These are phyloP conservation scores for Gymnoscopelus microlampas DNA, from an alignment of 2,797 vertebrate genomes.

Conservation along the genomic window DNA sequence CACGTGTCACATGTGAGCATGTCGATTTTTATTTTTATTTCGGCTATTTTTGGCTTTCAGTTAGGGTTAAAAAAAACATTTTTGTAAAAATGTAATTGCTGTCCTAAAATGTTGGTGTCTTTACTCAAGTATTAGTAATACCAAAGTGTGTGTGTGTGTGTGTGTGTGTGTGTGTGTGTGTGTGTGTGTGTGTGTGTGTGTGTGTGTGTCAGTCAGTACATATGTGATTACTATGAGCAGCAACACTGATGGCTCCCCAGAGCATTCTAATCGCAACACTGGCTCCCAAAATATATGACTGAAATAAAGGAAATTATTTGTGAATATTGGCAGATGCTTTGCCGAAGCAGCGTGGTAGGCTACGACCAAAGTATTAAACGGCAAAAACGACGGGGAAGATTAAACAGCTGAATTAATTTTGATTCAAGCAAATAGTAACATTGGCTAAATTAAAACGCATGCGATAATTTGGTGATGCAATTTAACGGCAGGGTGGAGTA, in stretches of 20 bases:
- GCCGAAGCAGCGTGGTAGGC: constrained; percentile 20
- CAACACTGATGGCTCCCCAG: constrained; percentile 20
- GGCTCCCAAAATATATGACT: constrained; percentile 9
- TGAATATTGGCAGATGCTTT: constrained; percentile 47
- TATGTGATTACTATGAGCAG: not conserved
- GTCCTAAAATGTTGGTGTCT: too few species aligned
- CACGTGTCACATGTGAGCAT: too few species aligned
- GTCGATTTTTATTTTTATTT: too few species aligned
- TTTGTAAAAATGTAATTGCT: too few species aligned
- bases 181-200: constrained; percentile 2
- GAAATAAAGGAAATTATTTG: constrained; percentile 42
- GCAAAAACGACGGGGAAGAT: constrained; percentile 28
- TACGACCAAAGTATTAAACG: constrained; percentile 32
- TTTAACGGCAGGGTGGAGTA: not conserved
- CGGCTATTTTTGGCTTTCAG: too few species aligned
- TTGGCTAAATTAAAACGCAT: not conserved
- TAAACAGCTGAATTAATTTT: constrained; percentile 25
- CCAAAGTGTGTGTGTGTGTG: too few species aligned
- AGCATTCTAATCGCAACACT: constrained; percentile 42
- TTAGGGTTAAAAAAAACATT: too few species aligned
- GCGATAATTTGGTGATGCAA: constrained; percentile 11
- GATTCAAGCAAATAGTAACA: constrained; percentile 22
- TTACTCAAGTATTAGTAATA: too few species aligned
- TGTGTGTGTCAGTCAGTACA: too few species aligned
- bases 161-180: too few species aligned